Percentiles rank a stretch among this genome's conserved stretches.
These are phyloP conservation scores for Metopolophium dirhodum DNA, from an alignment of 1,140 invertebrate species.

Conservation along the genomic window DNA sequence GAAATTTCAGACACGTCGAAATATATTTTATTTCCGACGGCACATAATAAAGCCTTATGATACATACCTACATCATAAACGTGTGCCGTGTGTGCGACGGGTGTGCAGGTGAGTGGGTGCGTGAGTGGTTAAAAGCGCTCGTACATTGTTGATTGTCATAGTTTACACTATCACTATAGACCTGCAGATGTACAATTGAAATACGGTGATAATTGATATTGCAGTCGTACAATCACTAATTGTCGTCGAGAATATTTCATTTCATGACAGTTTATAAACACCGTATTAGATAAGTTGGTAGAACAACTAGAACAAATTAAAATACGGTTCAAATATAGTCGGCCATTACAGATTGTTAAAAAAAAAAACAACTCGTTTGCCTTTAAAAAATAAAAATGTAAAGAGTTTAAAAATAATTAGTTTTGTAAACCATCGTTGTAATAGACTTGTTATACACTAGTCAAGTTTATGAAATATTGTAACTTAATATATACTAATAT, in stretches of 20 bases:
- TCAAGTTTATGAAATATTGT: background rate
- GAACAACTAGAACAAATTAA: background rate
- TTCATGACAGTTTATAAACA: background rate
- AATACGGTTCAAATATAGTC: background rate
- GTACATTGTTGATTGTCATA: background rate
- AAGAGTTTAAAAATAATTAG: background rate
- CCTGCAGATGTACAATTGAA: background rate
- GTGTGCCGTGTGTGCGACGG: no score
- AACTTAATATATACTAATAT: background rate
- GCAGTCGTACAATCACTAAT: background rate
- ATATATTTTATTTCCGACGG: background rate
- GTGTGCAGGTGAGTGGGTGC: background rate
- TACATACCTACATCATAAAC: background rate
- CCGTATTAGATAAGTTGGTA: background rate
- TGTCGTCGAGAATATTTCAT: background rate
- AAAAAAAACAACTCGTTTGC: background rate
- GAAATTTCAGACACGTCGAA: background rate
- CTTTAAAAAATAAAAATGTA: background rate
- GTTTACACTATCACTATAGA: background rate
- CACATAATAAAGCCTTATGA: background rate
- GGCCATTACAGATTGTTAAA: background rate
- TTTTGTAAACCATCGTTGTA: background rate
- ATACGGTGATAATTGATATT: background rate
- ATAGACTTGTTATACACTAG: no score
- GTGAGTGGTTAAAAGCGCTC: background rate